Evolutionary conservation across 2,888 invertebrate genomes (phyloP).

Genomic region (Spodoptera littoralis): DNA sequence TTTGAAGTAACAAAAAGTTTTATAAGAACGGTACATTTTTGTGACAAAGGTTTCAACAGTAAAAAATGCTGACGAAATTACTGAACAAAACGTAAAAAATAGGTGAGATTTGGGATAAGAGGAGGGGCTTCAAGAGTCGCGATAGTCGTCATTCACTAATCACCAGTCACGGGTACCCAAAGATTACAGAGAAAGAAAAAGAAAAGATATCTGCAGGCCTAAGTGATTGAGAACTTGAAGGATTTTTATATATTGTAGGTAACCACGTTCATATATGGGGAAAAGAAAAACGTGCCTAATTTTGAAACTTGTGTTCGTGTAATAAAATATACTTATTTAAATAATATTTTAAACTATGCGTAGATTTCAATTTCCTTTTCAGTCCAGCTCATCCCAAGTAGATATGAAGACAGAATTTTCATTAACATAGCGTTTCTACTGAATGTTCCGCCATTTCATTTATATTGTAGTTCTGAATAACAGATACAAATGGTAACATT

Average conservation of each 20-base stretch:
- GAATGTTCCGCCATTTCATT: background rate
- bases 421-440: conserved; percentile 4
- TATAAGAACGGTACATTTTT: conserved; percentile 37
- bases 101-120: conserved; percentile 47
- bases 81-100: conserved; percentile 54
- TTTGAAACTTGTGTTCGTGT: no score
- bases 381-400: background rate
- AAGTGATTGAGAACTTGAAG: no score
- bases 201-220: no score
- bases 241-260: no score
- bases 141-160: conserved; percentile 19
- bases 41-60: conserved; percentile 32
- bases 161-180: conserved; percentile 4
- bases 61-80: conserved; percentile 49
- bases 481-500: background rate
- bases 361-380: conserved; percentile 16
- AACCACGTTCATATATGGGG: no score
- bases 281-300: no score
- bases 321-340: no score
- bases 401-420: background rate
- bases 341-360: conserved; percentile 11
- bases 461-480: conserved; percentile 8
- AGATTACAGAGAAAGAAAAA: conserved; percentile 17
- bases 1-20: conserved; percentile 34
- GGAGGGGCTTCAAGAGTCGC: conserved; percentile 21